A percentile compares a stretch with the other conserved stretches of the same genome.
Evolutionary conservation across 2,113 vertebrate genomes (phyloP).

Genomic region (Misgurnus mizolepis): DNA sequence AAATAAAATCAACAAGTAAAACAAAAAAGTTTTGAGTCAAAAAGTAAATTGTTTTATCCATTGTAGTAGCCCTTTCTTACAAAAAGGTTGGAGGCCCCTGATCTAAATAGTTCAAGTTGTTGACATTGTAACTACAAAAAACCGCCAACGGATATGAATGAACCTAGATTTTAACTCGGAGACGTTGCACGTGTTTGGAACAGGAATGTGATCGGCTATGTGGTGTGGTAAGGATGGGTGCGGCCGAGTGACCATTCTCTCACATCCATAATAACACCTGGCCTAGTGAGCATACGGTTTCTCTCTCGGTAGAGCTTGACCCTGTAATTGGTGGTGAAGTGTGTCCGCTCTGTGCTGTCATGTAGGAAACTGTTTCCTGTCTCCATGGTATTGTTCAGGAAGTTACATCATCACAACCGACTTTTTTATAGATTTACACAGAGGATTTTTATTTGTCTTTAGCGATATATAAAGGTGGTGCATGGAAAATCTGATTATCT

Average conservation of each 20-base stretch:
- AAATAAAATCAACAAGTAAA: no score
- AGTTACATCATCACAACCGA: neutral
- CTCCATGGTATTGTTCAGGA: neutral
- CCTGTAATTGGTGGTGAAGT: constrained; percentile 33
- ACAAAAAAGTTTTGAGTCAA: no score
- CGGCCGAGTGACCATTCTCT: constrained; percentile 15
- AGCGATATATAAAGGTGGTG: no score
- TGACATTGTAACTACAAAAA: no score
- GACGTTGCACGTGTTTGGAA: neutral
- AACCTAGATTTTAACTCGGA: no score
- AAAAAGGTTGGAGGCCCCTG: no score
- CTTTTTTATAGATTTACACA: neutral
- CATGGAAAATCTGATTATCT: no score
- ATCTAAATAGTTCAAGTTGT: no score
- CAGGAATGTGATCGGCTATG: neutral
- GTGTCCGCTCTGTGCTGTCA: constrained; percentile 10
- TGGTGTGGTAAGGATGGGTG: constrained; percentile 19
- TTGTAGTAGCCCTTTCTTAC: no score
- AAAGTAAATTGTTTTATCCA: no score
- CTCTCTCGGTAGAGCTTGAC: constrained; percentile 20
- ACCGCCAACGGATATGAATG: no score
- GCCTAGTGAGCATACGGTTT: constrained; percentile 37
- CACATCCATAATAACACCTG: constrained; percentile 42
- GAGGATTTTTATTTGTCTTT: no score
- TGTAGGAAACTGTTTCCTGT: constrained; percentile 8